A percentile compares a stretch with the other conserved stretches of the same genome.
Evolutionary conservation across 2,888 invertebrate species (phyloP).

Genomic region (Cybosia mesomella): DNA sequence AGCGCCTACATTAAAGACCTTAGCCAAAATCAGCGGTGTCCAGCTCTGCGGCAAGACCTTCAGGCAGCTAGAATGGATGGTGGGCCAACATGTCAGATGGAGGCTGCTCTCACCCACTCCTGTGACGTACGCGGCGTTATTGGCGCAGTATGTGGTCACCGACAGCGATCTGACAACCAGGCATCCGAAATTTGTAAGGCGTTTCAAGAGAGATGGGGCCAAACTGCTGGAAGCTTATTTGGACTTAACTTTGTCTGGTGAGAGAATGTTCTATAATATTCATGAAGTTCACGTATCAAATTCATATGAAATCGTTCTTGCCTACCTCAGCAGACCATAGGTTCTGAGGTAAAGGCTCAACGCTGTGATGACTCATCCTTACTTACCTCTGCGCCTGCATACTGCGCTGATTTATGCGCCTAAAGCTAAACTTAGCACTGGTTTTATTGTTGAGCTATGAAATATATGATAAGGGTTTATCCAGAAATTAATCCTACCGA

Average conservation of each 20-base stretch:
- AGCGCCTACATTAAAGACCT: conserved; percentile 74
- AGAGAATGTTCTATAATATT: conserved; percentile 36
- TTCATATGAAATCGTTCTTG: no score
- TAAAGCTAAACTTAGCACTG: no score
- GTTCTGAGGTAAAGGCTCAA: no score
- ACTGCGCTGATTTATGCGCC: no score
- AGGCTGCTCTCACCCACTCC: conserved; percentile 77
- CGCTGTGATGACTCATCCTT: no score
- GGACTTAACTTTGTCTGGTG: conserved; percentile 79
- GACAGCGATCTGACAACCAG: conserved; percentile 74
- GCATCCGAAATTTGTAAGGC: conserved; percentile 76
- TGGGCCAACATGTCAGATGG: conserved; percentile 80
- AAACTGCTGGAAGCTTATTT: conserved; percentile 74
- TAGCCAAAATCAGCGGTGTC: conserved; percentile 73
- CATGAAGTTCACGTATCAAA: no score
- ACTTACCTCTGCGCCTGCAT: no score
- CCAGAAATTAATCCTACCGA: no score
- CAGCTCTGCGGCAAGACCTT: conserved; percentile 78
- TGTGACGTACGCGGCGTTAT: conserved; percentile 73
- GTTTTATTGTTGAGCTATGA: no score
- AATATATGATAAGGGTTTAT: no score
- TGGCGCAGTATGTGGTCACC: conserved; percentile 76
- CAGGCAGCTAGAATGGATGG: conserved; percentile 82
- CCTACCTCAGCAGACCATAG: no score
- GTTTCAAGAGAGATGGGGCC: conserved; percentile 75